Percentiles rank a stretch among this genome's conserved stretches.
Evolutionary conservation across 2,113 vertebrate species (phyloP).

Genomic region (Forbesichthys agassizii): DNA sequence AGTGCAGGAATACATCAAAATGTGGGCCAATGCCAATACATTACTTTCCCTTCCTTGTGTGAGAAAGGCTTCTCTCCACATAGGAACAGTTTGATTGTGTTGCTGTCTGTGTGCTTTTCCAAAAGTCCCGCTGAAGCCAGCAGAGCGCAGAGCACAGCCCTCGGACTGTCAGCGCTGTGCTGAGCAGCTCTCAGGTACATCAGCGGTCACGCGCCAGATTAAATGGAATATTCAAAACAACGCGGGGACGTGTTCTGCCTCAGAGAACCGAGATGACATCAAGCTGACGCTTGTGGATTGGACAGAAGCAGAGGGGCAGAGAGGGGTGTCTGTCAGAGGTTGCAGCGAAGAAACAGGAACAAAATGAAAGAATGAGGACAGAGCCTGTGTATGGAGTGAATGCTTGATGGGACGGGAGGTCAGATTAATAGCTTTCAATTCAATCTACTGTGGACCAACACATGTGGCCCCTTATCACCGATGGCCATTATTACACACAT

Average conservation of each 20-base stretch:
- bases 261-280: background rate
- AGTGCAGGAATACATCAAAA: conserved; percentile 27
- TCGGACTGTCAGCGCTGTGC: conserved; percentile 12
- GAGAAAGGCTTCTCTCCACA: conserved; percentile 37
- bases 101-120: conserved; percentile 24
- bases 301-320: background rate
- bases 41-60: conserved; percentile 10
- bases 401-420: conserved; percentile 36
- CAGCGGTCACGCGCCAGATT: conserved; percentile 6
- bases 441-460: conserved; percentile 56
- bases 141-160: background rate
- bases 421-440: conserved; percentile 64
- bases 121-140: conserved; percentile 4
- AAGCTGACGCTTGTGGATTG: background rate
- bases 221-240: conserved; percentile 11
- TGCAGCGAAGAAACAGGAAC: background rate
- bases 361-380: background rate
- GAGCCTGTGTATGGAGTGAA: conserved; percentile 5
- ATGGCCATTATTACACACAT: conserved; percentile 15
- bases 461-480: conserved; percentile 39
- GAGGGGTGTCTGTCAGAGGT: background rate
- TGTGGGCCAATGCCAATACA: conserved; percentile 11
- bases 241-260: background rate
- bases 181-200: conserved; percentile 18
- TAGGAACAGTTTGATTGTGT: conserved; percentile 17